Conservation (phyloP, 2,797 vertebrate species). For the Lithobates pipiens region DNA sequence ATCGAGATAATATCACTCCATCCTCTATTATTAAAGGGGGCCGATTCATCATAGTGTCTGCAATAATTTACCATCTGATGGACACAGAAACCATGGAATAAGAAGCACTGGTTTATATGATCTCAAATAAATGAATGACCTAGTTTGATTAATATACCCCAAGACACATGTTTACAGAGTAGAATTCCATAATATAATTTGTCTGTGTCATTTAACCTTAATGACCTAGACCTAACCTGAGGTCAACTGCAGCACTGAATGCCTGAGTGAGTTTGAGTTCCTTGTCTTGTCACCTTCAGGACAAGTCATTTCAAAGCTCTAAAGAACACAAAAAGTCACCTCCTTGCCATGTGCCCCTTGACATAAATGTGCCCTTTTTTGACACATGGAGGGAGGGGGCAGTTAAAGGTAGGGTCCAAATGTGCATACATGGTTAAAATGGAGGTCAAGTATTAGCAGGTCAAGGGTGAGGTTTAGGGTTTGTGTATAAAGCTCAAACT, state of each 20-base stretch:
- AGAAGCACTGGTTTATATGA: slow-evolving; percentile 19
- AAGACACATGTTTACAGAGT: neutral
- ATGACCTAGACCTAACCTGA: neutral
- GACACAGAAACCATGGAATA: slow-evolving; percentile 14
- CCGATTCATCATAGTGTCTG: slow-evolving; percentile 22
- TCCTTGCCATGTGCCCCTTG: no score
- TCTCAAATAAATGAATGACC: neutral
- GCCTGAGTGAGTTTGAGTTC: neutral
- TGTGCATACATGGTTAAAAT: no score
- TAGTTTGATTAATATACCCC: neutral
- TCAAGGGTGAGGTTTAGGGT: no score
- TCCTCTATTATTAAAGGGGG: slow-evolving; percentile 22
- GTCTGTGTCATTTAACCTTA: neutral
- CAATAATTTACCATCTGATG: slow-evolving; percentile 36
- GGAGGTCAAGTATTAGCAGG: no score
- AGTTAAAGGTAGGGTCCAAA: no score
- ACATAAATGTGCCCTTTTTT: no score
- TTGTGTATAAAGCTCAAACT: no score
- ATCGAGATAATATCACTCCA: slow-evolving; percentile 22
- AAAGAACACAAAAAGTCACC: no score
- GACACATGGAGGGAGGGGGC: no score
- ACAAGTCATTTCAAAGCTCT: neutral
- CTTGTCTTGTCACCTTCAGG: neutral
- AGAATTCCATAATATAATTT: neutral
- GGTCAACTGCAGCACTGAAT: neutral